phyloP scores from a whole-genome alignment of 2,797 vertebrate genomes.

The Molossus alvarezi region DNA sequence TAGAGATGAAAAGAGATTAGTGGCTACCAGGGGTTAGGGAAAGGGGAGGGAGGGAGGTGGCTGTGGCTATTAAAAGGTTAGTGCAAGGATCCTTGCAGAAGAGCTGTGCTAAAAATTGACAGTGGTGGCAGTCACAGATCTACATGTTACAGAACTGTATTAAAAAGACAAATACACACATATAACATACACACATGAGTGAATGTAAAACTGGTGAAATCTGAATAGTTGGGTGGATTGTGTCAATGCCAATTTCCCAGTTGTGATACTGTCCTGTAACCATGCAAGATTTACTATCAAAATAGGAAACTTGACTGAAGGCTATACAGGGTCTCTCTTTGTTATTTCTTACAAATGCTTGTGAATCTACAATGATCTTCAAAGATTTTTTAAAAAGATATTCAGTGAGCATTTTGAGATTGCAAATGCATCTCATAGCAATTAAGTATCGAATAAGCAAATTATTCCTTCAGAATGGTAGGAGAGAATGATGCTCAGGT shows the following conservation, averaged over 20 bases:
- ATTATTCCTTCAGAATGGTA: background rate
- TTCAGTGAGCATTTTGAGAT: background rate
- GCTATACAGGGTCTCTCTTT: background rate
- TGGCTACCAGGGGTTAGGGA: background rate
- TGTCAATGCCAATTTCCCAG: background rate
- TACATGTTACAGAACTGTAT: background rate
- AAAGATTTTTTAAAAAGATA: background rate
- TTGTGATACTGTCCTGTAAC: background rate
- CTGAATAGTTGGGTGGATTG: background rate
- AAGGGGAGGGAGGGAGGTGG: background rate
- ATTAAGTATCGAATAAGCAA: background rate
- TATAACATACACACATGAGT: background rate
- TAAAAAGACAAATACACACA: background rate
- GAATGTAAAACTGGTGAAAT: background rate
- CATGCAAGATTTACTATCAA: background rate
- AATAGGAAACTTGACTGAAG: background rate
- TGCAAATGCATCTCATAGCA: background rate
- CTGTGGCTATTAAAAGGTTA: background rate
- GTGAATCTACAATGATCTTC: conserved; percentile 2
- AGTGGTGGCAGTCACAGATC: background rate
- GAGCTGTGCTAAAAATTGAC: background rate
- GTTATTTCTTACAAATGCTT: background rate
- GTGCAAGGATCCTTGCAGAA: background rate
- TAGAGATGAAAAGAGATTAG: background rate
- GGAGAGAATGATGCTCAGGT: background rate